A percentile compares a stretch with the other conserved stretches of the same genome.
Conservation (phyloP, 2,797 vertebrate genomes). For the Pteropus rufus region DNA sequence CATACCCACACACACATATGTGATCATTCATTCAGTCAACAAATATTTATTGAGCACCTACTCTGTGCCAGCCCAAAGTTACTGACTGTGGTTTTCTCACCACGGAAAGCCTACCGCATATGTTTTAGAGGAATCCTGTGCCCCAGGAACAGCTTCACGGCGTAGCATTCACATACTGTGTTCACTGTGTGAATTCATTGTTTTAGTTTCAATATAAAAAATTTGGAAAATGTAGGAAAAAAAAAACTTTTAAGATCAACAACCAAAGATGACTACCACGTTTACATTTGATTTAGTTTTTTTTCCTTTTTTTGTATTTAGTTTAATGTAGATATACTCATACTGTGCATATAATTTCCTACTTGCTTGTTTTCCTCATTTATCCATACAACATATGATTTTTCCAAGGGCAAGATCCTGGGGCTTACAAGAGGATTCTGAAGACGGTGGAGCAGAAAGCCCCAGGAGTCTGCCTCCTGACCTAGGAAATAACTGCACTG, state of each 20-base stretch:
- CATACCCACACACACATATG: neutral
- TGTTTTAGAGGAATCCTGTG: neutral
- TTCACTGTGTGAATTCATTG: neutral
- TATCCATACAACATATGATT: neutral
- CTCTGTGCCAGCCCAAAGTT: slow-evolving; percentile 25
- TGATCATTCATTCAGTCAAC: slow-evolving; percentile 57
- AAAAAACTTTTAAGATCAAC: neutral
- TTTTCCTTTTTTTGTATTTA: neutral
- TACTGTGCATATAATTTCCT: neutral
- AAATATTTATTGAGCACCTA: slow-evolving; percentile 72
- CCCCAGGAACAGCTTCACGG: neutral
- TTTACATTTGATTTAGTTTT: neutral
- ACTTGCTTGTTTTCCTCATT: neutral
- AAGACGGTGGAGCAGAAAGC: neutral
- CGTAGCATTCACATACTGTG: neutral
- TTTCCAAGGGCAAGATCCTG: neutral
- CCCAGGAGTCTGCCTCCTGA: neutral
- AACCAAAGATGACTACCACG: neutral
- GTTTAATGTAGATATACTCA: neutral
- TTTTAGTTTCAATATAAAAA: neutral
- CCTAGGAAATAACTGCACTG: neutral
- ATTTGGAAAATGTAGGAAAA: neutral
- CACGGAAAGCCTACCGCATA: neutral
- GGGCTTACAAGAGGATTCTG: neutral
- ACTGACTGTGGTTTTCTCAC: slow-evolving; percentile 42